A percentile compares a stretch with the other conserved stretches of the same genome.
phyloP scores from a whole-genome alignment of 2,888 invertebrate genomes.

The Hipparchia sbordonii region DNA sequence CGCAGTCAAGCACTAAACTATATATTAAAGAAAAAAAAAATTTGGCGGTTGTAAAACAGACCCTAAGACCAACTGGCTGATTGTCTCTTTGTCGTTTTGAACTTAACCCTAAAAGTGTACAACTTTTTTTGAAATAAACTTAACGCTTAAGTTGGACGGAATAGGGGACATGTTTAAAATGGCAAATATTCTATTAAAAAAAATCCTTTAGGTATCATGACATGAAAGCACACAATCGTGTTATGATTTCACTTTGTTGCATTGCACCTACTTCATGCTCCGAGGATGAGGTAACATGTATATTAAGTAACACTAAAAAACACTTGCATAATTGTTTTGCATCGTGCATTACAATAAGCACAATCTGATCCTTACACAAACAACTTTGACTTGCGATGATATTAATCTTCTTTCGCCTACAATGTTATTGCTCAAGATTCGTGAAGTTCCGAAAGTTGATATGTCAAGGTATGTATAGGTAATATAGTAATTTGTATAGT shows the following conservation, averaged over 20 bases:
- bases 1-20: too few species aligned
- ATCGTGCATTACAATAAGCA: conserved; percentile 21
- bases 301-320: conserved; percentile 17
- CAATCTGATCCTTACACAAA: conserved; percentile 25
- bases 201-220: not conserved
- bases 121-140: too few species aligned
- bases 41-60: too few species aligned
- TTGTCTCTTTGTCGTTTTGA: too few species aligned
- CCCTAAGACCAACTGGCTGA: too few species aligned
- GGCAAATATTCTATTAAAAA: too few species aligned
- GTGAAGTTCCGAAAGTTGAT: conserved; percentile 21
- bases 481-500: not conserved
- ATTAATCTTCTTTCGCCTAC: conserved; percentile 20
- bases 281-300: conserved; percentile 14
- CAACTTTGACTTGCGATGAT: conserved; percentile 21
- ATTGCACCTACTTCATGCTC: not conserved
- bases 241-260: not conserved
- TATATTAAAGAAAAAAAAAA: too few species aligned
- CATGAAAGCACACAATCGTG: conserved; percentile 7
- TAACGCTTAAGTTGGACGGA: too few species aligned
- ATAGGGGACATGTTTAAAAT: too few species aligned
- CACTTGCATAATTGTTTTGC: conserved; percentile 20
- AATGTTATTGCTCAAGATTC: conserved; percentile 18
- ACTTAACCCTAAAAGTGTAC: too few species aligned
- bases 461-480: conserved; percentile 14